Evolutionary conservation across 2,113 vertebrate species (phyloP).

Genomic region (Eleginops maclovinus): DNA sequence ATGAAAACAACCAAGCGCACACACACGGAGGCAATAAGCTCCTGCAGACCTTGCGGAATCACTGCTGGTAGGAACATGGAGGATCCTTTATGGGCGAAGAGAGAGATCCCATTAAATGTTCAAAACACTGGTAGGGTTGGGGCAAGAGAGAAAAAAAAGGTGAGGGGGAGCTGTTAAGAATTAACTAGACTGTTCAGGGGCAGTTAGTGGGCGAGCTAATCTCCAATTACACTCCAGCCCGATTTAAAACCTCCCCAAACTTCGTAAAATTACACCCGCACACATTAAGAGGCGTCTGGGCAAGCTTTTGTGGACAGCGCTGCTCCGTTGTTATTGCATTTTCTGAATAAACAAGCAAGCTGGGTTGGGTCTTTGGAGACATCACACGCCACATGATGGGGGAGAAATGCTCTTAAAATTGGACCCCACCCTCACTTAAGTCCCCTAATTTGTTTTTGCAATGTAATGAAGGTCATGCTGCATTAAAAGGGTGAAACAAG

Average conservation of each 20-base stretch:
- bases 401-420: constrained; percentile 1
- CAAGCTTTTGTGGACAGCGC: constrained; percentile 13
- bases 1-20: constrained; percentile 25
- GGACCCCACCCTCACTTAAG: neutral
- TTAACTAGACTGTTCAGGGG: constrained; percentile 77
- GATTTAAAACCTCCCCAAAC: constrained; percentile 66
- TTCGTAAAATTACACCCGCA: constrained; percentile 69
- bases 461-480: neutral
- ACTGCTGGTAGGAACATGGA: constrained; percentile 88
- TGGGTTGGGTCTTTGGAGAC: constrained; percentile 27
- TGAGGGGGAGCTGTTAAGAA: constrained; percentile 66
- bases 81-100: constrained; percentile 79
- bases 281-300: constrained; percentile 59
- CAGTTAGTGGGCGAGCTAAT: constrained; percentile 75
- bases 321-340: constrained; percentile 28
- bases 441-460: neutral
- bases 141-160: constrained; percentile 24
- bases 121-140: constrained; percentile 72
- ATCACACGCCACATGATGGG: constrained; percentile 15
- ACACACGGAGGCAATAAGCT: constrained; percentile 56
- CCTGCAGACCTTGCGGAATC: constrained; percentile 86
- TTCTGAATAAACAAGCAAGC: constrained; percentile 43
- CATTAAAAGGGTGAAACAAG: neutral
- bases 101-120: constrained; percentile 81
- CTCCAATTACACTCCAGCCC: constrained; percentile 75